These are phyloP conservation scores for Meteorus cinctellus DNA, from an alignment of 2,888 invertebrate genomes.

Conservation along the genomic window DNA sequence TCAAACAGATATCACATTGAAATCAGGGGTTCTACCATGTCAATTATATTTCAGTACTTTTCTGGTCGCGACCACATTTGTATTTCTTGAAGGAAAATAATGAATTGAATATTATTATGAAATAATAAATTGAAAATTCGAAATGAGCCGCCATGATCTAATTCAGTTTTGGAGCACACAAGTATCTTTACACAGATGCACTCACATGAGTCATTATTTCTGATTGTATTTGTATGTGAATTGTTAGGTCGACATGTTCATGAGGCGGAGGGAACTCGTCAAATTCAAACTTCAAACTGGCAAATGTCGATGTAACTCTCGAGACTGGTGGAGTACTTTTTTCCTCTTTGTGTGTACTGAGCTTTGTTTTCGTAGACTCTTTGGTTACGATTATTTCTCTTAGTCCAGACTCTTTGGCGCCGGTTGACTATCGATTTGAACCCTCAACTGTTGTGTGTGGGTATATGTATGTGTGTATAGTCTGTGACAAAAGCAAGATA, in stretches of 20 bases:
- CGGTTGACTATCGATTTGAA: slow-evolving; percentile 32
- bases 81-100: too few relatives aligned
- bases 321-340: slow-evolving; percentile 21
- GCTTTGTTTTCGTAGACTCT: slow-evolving; percentile 22
- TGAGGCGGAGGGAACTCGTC: neutral
- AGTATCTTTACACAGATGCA: too few relatives aligned
- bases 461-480: neutral
- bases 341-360: slow-evolving; percentile 1
- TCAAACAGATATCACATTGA: neutral
- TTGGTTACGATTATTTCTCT: slow-evolving; percentile 14
- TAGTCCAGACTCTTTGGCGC: slow-evolving; percentile 37
- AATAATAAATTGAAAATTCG: too few relatives aligned
- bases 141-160: too few relatives aligned
- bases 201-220: neutral
- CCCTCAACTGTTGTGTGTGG: slow-evolving; percentile 4
- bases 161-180: too few relatives aligned
- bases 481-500: too few relatives aligned
- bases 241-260: neutral
- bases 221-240: neutral
- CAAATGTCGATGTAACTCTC: slow-evolving; percentile 27
- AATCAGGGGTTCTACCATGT: too few relatives aligned
- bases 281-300: neutral
- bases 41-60: too few relatives aligned
- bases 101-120: too few relatives aligned
- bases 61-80: too few relatives aligned